A percentile compares a stretch with the other conserved stretches of the same genome.
Conservation (phyloP, 2,113 vertebrate species). For the Otolemur garnettii region DNA sequence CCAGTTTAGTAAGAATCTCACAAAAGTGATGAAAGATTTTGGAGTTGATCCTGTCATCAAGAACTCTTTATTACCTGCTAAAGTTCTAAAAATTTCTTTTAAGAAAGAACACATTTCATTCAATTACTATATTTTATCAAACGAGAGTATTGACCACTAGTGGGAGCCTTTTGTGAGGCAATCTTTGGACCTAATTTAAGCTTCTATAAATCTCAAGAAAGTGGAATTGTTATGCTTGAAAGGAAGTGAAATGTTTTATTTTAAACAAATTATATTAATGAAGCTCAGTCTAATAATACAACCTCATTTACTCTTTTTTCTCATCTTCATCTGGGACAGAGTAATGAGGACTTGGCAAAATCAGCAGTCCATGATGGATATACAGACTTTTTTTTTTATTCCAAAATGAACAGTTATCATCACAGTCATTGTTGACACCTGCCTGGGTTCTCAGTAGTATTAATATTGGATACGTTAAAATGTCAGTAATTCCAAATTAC, state of each 20-base stretch:
- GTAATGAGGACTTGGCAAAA: conserved; percentile 56
- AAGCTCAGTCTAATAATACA: conserved; percentile 34
- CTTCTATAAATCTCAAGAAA: conserved; percentile 39
- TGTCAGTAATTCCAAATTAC: conserved; percentile 16
- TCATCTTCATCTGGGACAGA: conserved; percentile 32
- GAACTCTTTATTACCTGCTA: conserved; percentile 26
- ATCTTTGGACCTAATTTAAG: conserved; percentile 56
- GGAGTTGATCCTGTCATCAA: background rate
- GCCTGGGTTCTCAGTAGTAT: background rate
- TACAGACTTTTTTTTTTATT: conserved; percentile 43
- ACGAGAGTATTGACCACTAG: conserved; percentile 63
- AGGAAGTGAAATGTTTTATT: conserved; percentile 53
- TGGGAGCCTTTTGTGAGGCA: conserved; percentile 64
- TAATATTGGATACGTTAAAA: conserved; percentile 2
- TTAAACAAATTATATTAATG: conserved; percentile 55
- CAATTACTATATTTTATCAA: conserved; percentile 51
- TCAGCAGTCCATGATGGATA: conserved; percentile 26
- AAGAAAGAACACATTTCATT: conserved; percentile 39
- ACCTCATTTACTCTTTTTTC: conserved; percentile 9
- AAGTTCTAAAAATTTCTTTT: conserved; percentile 49
- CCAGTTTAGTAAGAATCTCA: background rate
- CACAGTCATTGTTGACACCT: conserved; percentile 36
- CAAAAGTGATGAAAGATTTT: conserved; percentile 36
- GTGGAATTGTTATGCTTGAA: conserved; percentile 41
- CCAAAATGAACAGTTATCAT: conserved; percentile 40